Percentiles rank a stretch among this genome's conserved stretches.
These are phyloP conservation scores for Heteronetta atricapilla DNA, from an alignment of 2,113 vertebrate species.

Conservation along the genomic window DNA sequence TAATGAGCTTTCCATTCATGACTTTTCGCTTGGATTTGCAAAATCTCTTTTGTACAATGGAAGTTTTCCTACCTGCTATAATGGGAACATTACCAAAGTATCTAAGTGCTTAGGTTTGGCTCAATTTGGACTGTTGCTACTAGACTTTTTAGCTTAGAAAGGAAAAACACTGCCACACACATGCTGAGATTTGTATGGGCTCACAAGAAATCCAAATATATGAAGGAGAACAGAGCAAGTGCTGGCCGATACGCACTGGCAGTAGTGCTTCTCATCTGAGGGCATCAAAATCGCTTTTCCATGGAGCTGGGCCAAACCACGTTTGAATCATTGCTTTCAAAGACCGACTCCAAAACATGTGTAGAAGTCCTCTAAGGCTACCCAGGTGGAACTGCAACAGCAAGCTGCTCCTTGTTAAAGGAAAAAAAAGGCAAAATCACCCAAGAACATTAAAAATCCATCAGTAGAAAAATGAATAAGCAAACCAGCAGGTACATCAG, in stretches of 20 bases:
- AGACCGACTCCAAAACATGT: constrained; percentile 5
- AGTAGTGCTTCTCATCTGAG: background rate
- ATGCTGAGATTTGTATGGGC: constrained; percentile 27
- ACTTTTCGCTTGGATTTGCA: constrained; percentile 15
- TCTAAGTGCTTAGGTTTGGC: constrained; percentile 22
- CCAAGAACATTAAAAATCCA: constrained; percentile 1
- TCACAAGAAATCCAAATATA: background rate
- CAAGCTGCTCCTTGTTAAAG: background rate
- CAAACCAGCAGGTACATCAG: background rate
- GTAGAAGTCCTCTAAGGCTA: constrained; percentile 29
- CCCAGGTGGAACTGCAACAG: background rate
- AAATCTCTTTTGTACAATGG: background rate
- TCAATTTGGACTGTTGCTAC: background rate
- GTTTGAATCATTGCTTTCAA: constrained; percentile 38
- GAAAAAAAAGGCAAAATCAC: background rate
- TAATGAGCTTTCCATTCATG: constrained; percentile 6
- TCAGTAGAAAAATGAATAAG: background rate
- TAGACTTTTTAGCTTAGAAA: constrained; percentile 36
- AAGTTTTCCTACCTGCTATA: constrained; percentile 37
- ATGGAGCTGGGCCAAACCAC: constrained; percentile 23
- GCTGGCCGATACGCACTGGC: constrained; percentile 23
- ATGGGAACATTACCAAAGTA: constrained; percentile 9
- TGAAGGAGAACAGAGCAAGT: background rate
- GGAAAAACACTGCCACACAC: constrained; percentile 60
- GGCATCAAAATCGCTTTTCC: constrained; percentile 39